Conservation (phyloP, 1,140 invertebrate species). For the Lordiphosa mommai region DNA sequence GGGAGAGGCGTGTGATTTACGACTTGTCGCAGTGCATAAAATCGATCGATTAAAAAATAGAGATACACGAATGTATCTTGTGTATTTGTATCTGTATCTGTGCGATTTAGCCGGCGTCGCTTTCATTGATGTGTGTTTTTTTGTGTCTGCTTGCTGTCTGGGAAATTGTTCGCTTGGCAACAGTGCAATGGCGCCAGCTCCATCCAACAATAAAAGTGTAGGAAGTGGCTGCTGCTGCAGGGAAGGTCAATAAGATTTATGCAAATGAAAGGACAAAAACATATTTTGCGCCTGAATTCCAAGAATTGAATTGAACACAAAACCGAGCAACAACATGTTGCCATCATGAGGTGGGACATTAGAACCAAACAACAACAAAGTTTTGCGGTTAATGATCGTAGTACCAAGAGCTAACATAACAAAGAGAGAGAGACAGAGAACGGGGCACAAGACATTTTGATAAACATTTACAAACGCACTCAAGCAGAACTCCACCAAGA, state of each 20-base stretch:
- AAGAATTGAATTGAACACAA: constrained; percentile 24
- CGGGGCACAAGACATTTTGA: constrained; percentile 76
- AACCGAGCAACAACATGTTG: constrained; percentile 48
- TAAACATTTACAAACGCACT: constrained; percentile 77
- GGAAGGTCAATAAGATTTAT: constrained; percentile 1
- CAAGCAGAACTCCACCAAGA: constrained; percentile 62
- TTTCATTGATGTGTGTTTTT: constrained; percentile 67
- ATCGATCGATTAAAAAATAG: constrained; percentile 60
- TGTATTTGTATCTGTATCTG: constrained; percentile 27
- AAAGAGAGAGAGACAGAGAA: constrained; percentile 3
- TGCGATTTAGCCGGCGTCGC: constrained; percentile 45
- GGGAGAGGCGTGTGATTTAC: constrained; percentile 64
- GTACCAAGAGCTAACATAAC: constrained; percentile 40
- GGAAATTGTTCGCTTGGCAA: constrained; percentile 64
- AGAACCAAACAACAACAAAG: constrained; percentile 56
- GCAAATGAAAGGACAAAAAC: constrained; percentile 18
- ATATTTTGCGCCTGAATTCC: constrained; percentile 39
- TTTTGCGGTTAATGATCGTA: constrained; percentile 76
- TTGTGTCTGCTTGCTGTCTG: constrained; percentile 63
- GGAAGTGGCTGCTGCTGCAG: too few relatives aligned
- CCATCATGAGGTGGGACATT: constrained; percentile 15
- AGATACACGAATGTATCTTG: constrained; percentile 21
- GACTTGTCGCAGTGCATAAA: constrained; percentile 65
- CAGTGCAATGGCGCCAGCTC: constrained; percentile 34
- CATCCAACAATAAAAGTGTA: constrained; percentile 6